Evolutionary conservation across 1,140 invertebrate genomes (phyloP), one percentile per base, ranked within the genome.

Genomic region (Ooceraea biroi): DNA sequence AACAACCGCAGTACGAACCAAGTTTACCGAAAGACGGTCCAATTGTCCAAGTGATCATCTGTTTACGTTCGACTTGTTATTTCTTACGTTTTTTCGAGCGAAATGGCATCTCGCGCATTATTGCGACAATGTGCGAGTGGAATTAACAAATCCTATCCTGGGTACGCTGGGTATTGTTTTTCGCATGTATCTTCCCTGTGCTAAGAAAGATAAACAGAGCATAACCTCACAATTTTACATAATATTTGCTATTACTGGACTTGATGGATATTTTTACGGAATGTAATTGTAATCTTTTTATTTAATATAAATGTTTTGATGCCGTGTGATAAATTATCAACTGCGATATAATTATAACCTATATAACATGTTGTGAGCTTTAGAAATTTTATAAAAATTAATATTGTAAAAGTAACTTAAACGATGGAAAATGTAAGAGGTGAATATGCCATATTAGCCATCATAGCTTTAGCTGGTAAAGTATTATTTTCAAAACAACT

Each of bases 221-320:
- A 44, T 89, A 87, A 89, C 85, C 86, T 85, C 12, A 22, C 30
- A 83, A 74, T 60, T 89, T 89, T 89, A 89, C 19, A 69, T 89
- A 89, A 89, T 12, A 69, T 19, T 36, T 66, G 4, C 22, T 8
- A 17, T 30, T 10, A 1, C 19, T 48, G 48, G 12, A 65, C 48
- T 25, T 17, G n/a, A 0, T 3, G 17, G 30, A 46, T 52, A 27
- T 46, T 8, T 5, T 83, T 57, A 55, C 27, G n/a, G n/a, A n/a
- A n/a, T n/a, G n/a, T n/a, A n/a, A n/a, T n/a, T n/a, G n/a, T n/a
- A n/a, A n/a, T n/a, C n/a, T n/a, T n/a, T n/a, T n/a, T n/a, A n/a
- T n/a, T n/a, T n/a, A n/a, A n/a, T n/a, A n/a, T n/a, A n/a, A n/a
- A n/a, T 41, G 12, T 72, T 10, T 73, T 44, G 3, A 73, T 44